These are phyloP conservation scores for Arrhamphus sclerolepis DNA, from an alignment of 2,797 vertebrate genomes.

Conservation along the genomic window DNA sequence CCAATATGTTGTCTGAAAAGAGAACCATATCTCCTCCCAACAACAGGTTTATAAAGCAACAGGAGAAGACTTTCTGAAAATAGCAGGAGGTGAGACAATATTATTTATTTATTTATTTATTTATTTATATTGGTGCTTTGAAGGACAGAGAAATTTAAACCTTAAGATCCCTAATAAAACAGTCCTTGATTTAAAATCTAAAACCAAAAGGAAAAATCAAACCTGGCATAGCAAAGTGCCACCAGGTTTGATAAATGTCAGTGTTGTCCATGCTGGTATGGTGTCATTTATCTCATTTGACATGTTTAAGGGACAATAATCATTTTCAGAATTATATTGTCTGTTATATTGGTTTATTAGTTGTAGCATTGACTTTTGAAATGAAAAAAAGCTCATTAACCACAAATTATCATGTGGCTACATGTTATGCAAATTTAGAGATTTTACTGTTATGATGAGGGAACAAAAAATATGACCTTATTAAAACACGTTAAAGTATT, in stretches of 20 bases:
- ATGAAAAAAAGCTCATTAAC: conserved; percentile 1
- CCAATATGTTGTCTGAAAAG: background rate
- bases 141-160: conserved; percentile 11
- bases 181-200: background rate
- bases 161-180: background rate
- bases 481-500: background rate
- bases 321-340: conserved; percentile 2
- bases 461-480: background rate
- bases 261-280: background rate
- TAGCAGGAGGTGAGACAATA: conserved; percentile 90
- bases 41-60: conserved; percentile 96
- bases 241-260: background rate
- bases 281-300: background rate
- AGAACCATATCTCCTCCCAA: conserved; percentile 11
- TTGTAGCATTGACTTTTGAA: background rate
- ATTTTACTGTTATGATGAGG: background rate
- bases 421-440: conserved; percentile 5
- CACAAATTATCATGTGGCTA: conserved; percentile 1
- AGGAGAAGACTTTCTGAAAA: conserved; percentile 97
- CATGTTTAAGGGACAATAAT: conserved; percentile 3
- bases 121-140: background rate
- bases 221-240: background rate
- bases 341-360: conserved; percentile 17
- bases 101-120: background rate
- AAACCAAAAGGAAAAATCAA: background rate